A percentile compares a stretch with the other conserved stretches of the same genome.
phyloP scores from a whole-genome alignment of 2,888 invertebrate species.

The Diplazon laetatorius region DNA sequence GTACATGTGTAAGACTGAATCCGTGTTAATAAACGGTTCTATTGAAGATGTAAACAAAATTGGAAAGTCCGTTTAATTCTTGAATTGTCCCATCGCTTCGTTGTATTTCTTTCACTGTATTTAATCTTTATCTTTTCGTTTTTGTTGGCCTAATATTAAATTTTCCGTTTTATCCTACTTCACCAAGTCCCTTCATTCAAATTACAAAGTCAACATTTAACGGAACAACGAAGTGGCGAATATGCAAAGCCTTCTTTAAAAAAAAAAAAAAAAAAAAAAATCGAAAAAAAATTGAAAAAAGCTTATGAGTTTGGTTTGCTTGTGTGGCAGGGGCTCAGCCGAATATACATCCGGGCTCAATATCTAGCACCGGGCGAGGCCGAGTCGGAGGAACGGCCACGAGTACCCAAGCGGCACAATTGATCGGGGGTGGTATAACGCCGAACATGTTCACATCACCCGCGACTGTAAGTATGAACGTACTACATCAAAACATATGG shows the following conservation, averaged over 20 bases:
- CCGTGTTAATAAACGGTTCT: constrained; percentile 73
- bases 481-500: constrained; percentile 58
- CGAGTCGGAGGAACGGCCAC: constrained; percentile 85
- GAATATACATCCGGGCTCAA: constrained; percentile 86
- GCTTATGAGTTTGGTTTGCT: constrained; percentile 67
- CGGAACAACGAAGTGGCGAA: background rate
- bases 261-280: no score
- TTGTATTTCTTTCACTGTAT: constrained; percentile 18
- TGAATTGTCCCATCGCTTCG: constrained; percentile 26
- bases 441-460: constrained; percentile 86
- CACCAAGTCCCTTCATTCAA: constrained; percentile 3
- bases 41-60: constrained; percentile 60
- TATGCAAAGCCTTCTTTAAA: no score
- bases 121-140: no score
- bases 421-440: constrained; percentile 88
- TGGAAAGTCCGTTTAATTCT: constrained; percentile 38
- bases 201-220: background rate
- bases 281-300: constrained; percentile 14
- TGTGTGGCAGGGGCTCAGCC: constrained; percentile 83
- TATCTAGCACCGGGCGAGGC: constrained; percentile 86
- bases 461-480: constrained; percentile 79
- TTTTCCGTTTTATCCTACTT: no score
- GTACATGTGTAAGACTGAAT: constrained; percentile 71
- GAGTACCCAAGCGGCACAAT: constrained; percentile 86
- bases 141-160: no score